Evolutionary conservation across 2,113 vertebrate species (phyloP).

Genomic region (Oreotrochilus melanogaster): DNA sequence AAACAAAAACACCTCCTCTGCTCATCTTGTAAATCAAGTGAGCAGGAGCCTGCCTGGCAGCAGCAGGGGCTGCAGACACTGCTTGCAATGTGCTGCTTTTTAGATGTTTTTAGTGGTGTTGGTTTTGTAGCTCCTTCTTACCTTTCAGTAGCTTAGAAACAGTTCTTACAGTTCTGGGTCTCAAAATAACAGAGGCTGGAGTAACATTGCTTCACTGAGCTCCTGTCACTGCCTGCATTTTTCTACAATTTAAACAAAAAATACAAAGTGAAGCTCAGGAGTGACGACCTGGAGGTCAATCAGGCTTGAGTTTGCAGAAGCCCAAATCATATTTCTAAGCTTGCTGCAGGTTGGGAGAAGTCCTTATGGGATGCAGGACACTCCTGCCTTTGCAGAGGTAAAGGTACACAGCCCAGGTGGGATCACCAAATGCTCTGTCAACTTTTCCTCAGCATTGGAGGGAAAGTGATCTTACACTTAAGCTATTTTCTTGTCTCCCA

Average conservation of each 20-base stretch:
- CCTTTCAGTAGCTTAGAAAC: neutral
- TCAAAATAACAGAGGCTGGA: neutral
- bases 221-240: neutral
- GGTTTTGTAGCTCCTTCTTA: neutral
- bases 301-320: no score
- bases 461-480: no score
- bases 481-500: neutral
- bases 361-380: neutral
- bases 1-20: neutral
- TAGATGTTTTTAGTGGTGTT: fast-evolving
- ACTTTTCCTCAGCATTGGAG: fast-evolving
- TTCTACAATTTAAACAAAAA: neutral
- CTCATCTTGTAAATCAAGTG: fast-evolving
- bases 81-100: fast-evolving
- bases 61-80: neutral
- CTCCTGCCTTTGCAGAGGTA: fast-evolving
- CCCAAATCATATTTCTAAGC: fast-evolving
- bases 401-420: neutral
- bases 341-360: fast-evolving
- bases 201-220: fast-evolving
- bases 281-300: fast-evolving
- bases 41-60: fast-evolving
- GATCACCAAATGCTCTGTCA: neutral
- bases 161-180: neutral
- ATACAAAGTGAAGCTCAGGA: fast-evolving